Evolutionary conservation across 1,140 invertebrate genomes (phyloP), one percentile per base, ranked within the genome.

Genomic region (Ceratosolen solmsi): DNA sequence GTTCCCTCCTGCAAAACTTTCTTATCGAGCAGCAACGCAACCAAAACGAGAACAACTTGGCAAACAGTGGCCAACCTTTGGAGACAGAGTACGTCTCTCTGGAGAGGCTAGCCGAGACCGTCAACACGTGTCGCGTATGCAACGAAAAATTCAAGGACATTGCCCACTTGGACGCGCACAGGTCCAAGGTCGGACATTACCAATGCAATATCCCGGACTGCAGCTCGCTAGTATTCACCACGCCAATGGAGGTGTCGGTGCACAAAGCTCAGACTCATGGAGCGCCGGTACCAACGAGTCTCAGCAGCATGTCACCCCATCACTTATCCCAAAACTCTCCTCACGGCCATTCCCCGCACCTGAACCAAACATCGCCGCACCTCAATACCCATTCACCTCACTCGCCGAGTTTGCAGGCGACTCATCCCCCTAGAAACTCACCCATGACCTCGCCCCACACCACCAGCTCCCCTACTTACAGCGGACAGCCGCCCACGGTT

Each of bases 1-100:
- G 85, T 8, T 86, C 85, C 0, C 82, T 91, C 2, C 84, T 92
- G 0, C 90, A 91, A 73, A 91, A 89, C 49, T 90, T 91, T 65
- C 82, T 92, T 5, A 88, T 89, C 2, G 90, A 91, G 15, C 88
- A 92, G 17, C 86, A 88, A 38, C 86, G 89, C 30, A 89, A 88
- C 85, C 87, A 89, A 75, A 89, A 84, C 27, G 87, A 91, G 33
- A 71, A 85, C 13, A 86, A 85, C 0, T 27, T 88, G n/a, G 38
- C 78, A 0, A 84, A 84, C 7, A 87, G 84, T 58, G 60, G 86
- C 30, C 86, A 86, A 2, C 63, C 85, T 0, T 86, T 86, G 41
- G 91, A 91, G 76, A 91, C 90, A 0, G 92, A 92, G 68, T 92
- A 92, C 33, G 91, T 92, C 1, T 92, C 92, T 0, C 80, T 92